Base-by-base conservation (phyloP, 2,113 vertebrate species). In the Halcyon malimbica region DNA sequence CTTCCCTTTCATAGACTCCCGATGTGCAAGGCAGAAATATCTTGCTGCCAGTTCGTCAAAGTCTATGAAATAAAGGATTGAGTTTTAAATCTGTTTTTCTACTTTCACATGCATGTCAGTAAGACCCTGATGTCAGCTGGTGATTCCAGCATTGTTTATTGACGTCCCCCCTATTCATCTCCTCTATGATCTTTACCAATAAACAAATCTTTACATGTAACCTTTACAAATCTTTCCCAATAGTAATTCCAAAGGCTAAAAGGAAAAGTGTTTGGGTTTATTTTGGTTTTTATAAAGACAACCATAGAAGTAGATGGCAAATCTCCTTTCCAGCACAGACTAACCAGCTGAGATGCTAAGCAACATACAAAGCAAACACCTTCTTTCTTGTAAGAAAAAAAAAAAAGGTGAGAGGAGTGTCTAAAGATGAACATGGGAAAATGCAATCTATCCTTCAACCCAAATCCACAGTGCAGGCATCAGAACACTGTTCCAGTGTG, bases 381-480 rank as follows among this genome's bases (percentile, higher is more conserved):
- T 63, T 64, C 5, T 60, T 75, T 51, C 37, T 28, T 33, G 7
- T 2, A 35, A 75, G 31, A 29, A 68, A 63, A 14, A 2, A 2
- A 2, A 2, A n/a, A n/a, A 68, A 59, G 2, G 18, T 13, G 5
- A 59, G 9, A 37, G 10, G 4, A 57, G 2, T 19, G 11, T 53
- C 37, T 50, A 9, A 44, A 68, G 25, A 31, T 25, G 13, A 54
- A 80, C 50, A 31, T 1, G 1, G 6, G 23, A 51, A 74, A 67
- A 70, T 35, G n/a, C 24, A 80, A 37, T 37, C 17, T 11, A 6
- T 48, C 17, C 19, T 12, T 79, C 75, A 71, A 44, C 3, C 9
- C 25, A 80, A 59, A 80, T 39, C n/a, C 48, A 56, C 20, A 11
- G 19, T 10, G 5, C 0, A 0, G 46, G 17, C 2, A 0, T 87